Base-by-base conservation (phyloP, 2,888 invertebrate species). In the Sesia bembeciformis region DNA sequence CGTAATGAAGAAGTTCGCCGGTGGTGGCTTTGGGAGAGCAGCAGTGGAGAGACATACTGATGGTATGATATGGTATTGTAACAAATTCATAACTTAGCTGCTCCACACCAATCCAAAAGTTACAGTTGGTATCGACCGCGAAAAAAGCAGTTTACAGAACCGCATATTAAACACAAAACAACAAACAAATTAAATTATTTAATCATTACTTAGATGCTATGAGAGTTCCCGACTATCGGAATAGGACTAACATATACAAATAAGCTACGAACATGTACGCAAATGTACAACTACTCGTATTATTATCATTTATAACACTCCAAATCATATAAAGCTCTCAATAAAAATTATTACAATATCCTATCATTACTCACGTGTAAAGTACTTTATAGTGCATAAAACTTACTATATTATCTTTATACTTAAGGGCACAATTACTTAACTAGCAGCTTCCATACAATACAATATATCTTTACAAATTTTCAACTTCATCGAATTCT, bases 381-480 rank as follows among this genome's bases (percentile, higher is more conserved):
- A 39, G 50, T 50, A 50, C 50, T 6, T 50, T 41, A 41, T 7
- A 46, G 46, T 46, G 7, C 8, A 46, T 46, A 8, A 46, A 43
- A 43, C 43, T 49, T 49, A 38, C 42, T 42, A 3, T 42, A 42
- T 6, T 23, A 1, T 23, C 7, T 42, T 49, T 49, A 49, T 23
- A 49, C 49, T 38, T n/a, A 49, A 50, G 23, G 50, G 39, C 39
- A 54, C 4, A 41, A 51, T 51, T 54, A 51, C 50, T 41, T 42
- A 51, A 49, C 41, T 43, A 54, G 41, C 40, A 23, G 42, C 39
- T 5, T 43, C 42, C 62, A 61, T 57, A 61, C 62, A 62, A 49
- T 59, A 58, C 57, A 57, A 58, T 62, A 62, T 59, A 66, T 62
- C 68, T 67, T 67, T 68, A 72, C 68, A 66, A 53, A 62, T 65